Conservation (phyloP, 1,140 invertebrate species). For the Dryas iulia region DNA sequence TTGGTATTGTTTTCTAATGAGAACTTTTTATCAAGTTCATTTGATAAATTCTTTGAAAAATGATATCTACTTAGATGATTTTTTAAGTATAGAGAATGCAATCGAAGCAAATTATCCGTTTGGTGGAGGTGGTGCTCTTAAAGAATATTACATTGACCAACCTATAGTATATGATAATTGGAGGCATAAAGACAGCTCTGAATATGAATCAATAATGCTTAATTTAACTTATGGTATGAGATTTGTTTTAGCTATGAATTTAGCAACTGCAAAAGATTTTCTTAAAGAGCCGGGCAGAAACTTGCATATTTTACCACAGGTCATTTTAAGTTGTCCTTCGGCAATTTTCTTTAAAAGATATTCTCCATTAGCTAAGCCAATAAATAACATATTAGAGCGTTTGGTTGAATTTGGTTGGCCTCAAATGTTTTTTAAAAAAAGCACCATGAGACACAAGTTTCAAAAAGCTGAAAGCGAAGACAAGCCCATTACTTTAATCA, state of each 20-base stretch:
- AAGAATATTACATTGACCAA: slow-evolving; percentile 57
- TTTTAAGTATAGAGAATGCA: slow-evolving; percentile 52
- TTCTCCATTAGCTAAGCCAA: slow-evolving; percentile 46
- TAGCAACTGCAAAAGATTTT: slow-evolving; percentile 40
- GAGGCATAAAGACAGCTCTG: slow-evolving; percentile 42
- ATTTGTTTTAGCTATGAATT: slow-evolving; percentile 58
- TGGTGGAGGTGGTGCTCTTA: slow-evolving; percentile 54
- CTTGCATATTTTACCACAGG: slow-evolving; percentile 46
- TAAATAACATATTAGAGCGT: slow-evolving; percentile 46
- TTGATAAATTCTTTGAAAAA: slow-evolving; percentile 57
- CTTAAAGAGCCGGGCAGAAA: slow-evolving; percentile 38
- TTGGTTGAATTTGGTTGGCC: slow-evolving; percentile 52
- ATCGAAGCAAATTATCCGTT: slow-evolving; percentile 48
- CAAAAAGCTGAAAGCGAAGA: slow-evolving; percentile 11
- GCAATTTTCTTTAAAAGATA: slow-evolving; percentile 66
- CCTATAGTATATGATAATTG: slow-evolving; percentile 51
- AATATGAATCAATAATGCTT: slow-evolving; percentile 38
- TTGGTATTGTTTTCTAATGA: slow-evolving; percentile 61
- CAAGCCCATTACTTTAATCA: slow-evolving; percentile 45
- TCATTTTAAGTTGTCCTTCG: slow-evolving; percentile 44
- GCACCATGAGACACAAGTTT: slow-evolving; percentile 24
- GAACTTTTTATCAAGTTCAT: slow-evolving; percentile 63
- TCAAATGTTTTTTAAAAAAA: slow-evolving; percentile 51
- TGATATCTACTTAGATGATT: slow-evolving; percentile 44
- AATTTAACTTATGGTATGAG: slow-evolving; percentile 51